Conservation (phyloP, 2,113 vertebrate genomes). For the Brachionichthys hirsutus region DNA sequence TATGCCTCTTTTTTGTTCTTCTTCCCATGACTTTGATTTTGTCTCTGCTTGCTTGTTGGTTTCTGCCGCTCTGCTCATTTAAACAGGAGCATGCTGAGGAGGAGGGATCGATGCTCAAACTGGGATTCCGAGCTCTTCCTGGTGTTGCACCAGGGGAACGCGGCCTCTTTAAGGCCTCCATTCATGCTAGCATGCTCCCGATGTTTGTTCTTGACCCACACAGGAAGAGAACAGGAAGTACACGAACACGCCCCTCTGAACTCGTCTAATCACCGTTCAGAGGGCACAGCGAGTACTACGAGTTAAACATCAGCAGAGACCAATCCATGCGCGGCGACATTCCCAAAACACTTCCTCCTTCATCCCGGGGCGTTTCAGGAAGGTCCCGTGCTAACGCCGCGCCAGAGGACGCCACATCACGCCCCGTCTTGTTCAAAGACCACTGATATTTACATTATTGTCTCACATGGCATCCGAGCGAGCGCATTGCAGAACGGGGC, state of each 20-base stretch:
- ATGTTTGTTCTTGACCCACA: constrained; percentile 38
- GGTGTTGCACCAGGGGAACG: constrained; percentile 13
- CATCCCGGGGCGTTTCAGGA: constrained; percentile 36
- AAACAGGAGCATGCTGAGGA: constrained; percentile 31
- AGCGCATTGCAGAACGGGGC: constrained; percentile 62
- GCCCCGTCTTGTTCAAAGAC: constrained; percentile 65
- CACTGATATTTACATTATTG: constrained; percentile 70
- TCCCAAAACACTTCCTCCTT: constrained; percentile 50
- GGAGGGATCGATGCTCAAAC: constrained; percentile 32
- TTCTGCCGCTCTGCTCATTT: constrained; percentile 49
- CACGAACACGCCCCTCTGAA: constrained; percentile 51
- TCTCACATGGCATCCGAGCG: constrained; percentile 55
- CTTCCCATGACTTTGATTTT: constrained; percentile 47
- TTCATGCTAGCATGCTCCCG: constrained; percentile 29
- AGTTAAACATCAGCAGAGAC: constrained; percentile 38
- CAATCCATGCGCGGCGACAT: constrained; percentile 31
- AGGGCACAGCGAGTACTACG: constrained; percentile 1
- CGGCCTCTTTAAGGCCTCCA: constrained; percentile 13
- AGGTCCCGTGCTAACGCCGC: constrained; percentile 36
- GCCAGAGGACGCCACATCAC: constrained; percentile 49
- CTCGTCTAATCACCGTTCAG: constrained; percentile 28
- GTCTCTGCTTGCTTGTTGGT: constrained; percentile 56
- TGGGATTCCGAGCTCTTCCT: constrained; percentile 19
- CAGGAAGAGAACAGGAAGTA: constrained; percentile 49
- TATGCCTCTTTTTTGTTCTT: constrained; percentile 45